Base-by-base conservation (phyloP, 1,140 invertebrate genomes). In the Delia radicum region DNA sequence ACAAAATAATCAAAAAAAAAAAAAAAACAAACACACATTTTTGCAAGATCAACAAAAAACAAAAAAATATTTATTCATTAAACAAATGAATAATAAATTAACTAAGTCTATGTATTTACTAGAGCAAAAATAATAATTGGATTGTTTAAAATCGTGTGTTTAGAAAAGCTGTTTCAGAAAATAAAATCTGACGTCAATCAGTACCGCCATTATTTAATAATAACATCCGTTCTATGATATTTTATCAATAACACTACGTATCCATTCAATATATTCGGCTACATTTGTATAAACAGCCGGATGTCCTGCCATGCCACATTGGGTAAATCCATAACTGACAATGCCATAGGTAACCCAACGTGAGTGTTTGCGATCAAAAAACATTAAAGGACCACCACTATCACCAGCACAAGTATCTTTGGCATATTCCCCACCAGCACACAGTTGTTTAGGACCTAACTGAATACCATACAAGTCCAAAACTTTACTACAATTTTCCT, bases 391-490 rank as follows among this genome's bases (percentile, higher is more conserved):
- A 5, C 89, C 89, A 8, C 90, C 90, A 31, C 89, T 90, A 76
- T 91, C 91, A 3, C 90, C 93, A 73, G 88, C 87, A 77, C 92
- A 94, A 0, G 92, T 90, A 77, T 94, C 93, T 82, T 87, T 91
- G 78, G 85, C 92, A 63, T 86, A 88, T 8, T 88, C 86, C 0
- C 91, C 91, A 8, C 91, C 92, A 13, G 91, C 92, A 77, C 92
- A 93, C 2, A 93, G 77, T 77, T 93, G 91, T n/a, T 87, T 87
- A 0, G 87, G 81, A 0, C 86, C 88, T 63, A 90, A 75, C 0
- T 80, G 78, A 0, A 88, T 87, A 0, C 85, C 86, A n/a, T 87
- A 85, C n/a, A 76, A 72, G 24, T 83, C 78, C 29, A 85, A 77
- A 4, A 84, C 75, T 13, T 80, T 80, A 42, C 80, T 80, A 74